phyloP scores from a whole-genome alignment of 1,140 invertebrate species.

The Papilio dardanus region DNA sequence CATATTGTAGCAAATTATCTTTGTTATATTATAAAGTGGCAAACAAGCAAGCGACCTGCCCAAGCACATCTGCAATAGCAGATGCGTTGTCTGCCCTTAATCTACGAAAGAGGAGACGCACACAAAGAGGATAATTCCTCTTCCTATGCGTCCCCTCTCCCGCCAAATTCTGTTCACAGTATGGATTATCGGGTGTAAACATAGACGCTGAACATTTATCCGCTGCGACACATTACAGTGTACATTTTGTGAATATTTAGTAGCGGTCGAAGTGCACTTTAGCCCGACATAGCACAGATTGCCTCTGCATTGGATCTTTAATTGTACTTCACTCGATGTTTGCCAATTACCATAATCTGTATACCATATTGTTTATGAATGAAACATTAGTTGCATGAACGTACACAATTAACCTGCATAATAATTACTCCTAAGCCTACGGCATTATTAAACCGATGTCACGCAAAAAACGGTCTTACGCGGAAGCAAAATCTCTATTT shows the following conservation, averaged over 20 bases:
- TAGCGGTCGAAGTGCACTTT: conserved; percentile 19
- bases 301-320: neutral
- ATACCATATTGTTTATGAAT: neutral
- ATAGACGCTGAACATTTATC: neutral
- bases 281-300: conserved; percentile 19
- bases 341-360: neutral
- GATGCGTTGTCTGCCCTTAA: no score
- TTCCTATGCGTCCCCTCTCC: no score
- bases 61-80: no score
- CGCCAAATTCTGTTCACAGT: neutral
- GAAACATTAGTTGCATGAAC: neutral
- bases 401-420: no score
- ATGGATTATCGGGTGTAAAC: neutral
- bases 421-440: no score
- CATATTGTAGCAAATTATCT: neutral
- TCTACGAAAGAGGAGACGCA: no score
- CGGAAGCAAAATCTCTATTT: no score
- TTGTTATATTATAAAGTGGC: no score
- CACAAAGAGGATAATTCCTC: no score
- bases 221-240: conserved; percentile 16
- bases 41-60: no score
- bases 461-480: no score
- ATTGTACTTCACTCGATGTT: conserved; percentile 6
- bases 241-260: conserved; percentile 22
- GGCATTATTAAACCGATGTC: no score